phyloP scores from a whole-genome alignment of 2,888 invertebrate genomes.

The Cremastobaeus sp. region DNA sequence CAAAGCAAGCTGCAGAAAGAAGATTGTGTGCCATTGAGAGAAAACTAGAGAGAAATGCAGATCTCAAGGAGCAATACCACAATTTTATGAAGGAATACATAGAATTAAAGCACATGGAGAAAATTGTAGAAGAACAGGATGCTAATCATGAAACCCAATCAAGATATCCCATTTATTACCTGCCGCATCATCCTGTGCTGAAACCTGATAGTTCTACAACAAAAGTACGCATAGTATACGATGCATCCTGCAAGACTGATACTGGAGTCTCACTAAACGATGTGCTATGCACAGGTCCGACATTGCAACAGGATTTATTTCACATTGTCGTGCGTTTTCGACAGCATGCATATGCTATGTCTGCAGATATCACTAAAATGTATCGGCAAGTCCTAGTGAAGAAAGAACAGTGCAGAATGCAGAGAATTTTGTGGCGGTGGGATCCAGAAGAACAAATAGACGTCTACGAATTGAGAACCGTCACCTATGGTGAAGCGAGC shows the following conservation, averaged over 20 bases:
- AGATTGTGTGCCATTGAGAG: too few species aligned
- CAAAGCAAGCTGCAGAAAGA: too few species aligned
- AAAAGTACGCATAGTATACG: constrained; percentile 67
- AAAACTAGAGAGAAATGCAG: too few species aligned
- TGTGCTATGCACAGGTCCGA: constrained; percentile 62
- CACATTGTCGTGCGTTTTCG: constrained; percentile 63
- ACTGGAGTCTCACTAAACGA: constrained; percentile 65
- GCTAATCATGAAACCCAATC: too few species aligned
- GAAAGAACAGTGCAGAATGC: constrained; percentile 56
- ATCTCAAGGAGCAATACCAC: too few species aligned
- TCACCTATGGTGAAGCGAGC: constrained; percentile 64
- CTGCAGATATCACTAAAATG: constrained; percentile 70
- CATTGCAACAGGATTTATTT: constrained; percentile 62
- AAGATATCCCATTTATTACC: too few species aligned
- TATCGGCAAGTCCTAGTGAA: constrained; percentile 57
- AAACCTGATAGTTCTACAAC: too few species aligned
- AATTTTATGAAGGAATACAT: too few species aligned
- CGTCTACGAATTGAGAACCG: constrained; percentile 54
- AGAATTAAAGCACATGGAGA: too few species aligned
- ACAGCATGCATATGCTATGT: constrained; percentile 58
- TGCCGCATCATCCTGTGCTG: too few species aligned
- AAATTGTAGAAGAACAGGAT: too few species aligned
- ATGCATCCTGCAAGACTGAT: constrained; percentile 64
- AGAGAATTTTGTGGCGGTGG: constrained; percentile 66
- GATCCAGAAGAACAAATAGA: constrained; percentile 9